Evolutionary conservation across 2,113 vertebrate genomes (phyloP), one percentile per base, ranked within the genome.

Genomic region (Tor tambroides): DNA sequence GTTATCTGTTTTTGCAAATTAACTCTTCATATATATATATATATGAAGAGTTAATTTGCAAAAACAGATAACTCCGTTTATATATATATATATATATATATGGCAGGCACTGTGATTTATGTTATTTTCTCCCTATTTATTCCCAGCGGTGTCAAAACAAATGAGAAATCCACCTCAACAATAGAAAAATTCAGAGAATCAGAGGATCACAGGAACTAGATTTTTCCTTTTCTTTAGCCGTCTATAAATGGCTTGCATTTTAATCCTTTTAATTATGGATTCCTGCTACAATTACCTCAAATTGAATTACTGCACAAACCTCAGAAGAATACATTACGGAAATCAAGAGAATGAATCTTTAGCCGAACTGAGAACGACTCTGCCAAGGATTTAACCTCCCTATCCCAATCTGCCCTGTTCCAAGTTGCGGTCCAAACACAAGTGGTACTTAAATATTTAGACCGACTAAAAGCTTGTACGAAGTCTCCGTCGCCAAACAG

Each of bases 231-330:
- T 89, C 91, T 93, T 93, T 90, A 92, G 92, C 91, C 90, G 86
- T 92, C 93, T 94, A 92, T 93, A 94, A 95, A 95, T 92, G 93
- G 91, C 92, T 92, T 92, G 93, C 92, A 92, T 95, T 95, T 94
- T 93, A 93, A 94, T 94, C 92, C 92, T 92, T 95, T 95, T 94
- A 94, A 95, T 95, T 95, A 95, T 92, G 92, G 92, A 92, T 93
- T 91, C 91, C 90, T 54, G 65, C 92, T 92, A 95, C 94, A 95
- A 95, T 95, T 95, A 95, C 94, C 91, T 95, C 94, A 94, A 94
- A 94, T 94, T 94, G 94, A 95, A 95, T 95, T 95, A 95, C 94
- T 93, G 91, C 92, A 92, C 94, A 95, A 94, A 94, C 94, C 94
- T 95, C 95, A 89, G 93, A 94, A 95, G 94, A 93, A 95, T 95